Base-by-base conservation (phyloP, 2,113 vertebrate species). In the Corythoichthys haematopterus region DNA sequence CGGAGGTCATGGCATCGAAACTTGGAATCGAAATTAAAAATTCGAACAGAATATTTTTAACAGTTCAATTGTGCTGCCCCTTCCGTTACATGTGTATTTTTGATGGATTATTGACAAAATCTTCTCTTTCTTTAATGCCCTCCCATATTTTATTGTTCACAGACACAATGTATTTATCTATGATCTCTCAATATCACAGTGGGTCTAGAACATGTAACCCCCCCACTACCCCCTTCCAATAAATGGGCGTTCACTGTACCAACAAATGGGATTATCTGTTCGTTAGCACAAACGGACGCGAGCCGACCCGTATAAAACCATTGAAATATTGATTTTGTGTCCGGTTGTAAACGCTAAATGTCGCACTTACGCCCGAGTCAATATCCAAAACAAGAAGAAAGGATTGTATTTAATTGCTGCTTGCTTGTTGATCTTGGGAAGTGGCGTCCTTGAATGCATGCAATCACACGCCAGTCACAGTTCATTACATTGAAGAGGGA, bases 401-500 rank as follows among this genome's bases (percentile, higher is more conserved):
- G 64, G 79, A 68, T 84, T 71, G 53, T 62, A 70, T 75, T 61
- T 77, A 65, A 76, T 68, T 77, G 64, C 71, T 62, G 33, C 69
- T 63, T 66, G 37, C 69, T 65, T 79, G 69, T 60, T 65, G 68
- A 77, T 80, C 64, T 80, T 3, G 9, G 69, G 51, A 56, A 69
- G 69, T 55, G 76, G 74, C 37, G 73, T 71, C 65, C 51, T 46
- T 48, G 20, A 77, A 81, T 53, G 73, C 65, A 74, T 69, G 66
- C 79, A 81, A 66, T 80, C 75, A 77, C 46, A 72, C 65, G 75
- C 80, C 74, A 84, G 74, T 79, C 82, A 75, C 69, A 76, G 64
- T 81, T 82, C 77, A 83, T 84, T 78, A 80, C 76, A 66, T 80
- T 77, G 79, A 74, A 80, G 59, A 66, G 72, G 63, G 66, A 71